These are phyloP conservation scores for Aepyceros melampus DNA, from an alignment of 2,113 vertebrate genomes.

Conservation along the genomic window DNA sequence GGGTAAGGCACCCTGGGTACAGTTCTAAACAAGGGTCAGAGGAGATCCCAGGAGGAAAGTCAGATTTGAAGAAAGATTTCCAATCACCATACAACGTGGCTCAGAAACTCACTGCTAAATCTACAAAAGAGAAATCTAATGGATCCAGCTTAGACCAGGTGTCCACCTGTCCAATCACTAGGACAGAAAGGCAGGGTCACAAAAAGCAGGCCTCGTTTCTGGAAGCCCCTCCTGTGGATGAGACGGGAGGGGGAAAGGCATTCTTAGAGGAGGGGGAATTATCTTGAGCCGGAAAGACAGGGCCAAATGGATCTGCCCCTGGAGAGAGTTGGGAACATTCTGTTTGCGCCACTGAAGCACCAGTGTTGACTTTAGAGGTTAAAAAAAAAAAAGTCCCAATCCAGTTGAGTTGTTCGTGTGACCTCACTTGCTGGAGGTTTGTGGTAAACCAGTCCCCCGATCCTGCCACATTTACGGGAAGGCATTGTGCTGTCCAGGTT, in stretches of 20 bases:
- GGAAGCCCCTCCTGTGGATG: neutral
- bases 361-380: neutral
- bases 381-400: neutral
- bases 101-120: neutral
- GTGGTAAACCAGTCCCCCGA: neutral
- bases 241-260: neutral
- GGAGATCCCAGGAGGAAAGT: neutral
- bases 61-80: neutral
- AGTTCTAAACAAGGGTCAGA: neutral
- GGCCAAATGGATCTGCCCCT: neutral
- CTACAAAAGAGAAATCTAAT: neutral
- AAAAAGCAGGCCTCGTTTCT: neutral
- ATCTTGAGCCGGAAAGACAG: neutral
- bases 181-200: too few species aligned
- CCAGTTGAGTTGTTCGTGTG: neutral
- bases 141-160: neutral
- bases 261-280: neutral
- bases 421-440: conserved; percentile 6
- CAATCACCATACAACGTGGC: neutral
- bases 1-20: too few species aligned
- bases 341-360: neutral
- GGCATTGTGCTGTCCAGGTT: neutral
- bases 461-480: conserved; percentile 20
- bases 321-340: neutral
- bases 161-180: neutral